Base-by-base conservation (phyloP, 2,888 invertebrate genomes). In the Drosophila prolongata region DNA sequence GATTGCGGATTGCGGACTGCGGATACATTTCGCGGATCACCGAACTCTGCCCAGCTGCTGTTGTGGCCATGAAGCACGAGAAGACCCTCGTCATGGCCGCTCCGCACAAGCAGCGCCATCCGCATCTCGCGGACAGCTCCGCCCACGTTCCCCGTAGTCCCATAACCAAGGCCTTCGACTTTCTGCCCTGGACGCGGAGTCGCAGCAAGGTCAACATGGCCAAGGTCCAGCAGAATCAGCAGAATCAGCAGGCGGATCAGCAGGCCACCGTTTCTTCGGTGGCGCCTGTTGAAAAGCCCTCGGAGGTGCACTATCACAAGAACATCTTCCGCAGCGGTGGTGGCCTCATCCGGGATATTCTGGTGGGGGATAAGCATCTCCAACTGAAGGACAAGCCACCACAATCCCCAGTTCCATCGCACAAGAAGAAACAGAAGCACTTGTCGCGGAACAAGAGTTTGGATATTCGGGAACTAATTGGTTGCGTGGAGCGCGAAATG, bases 81-180 rank as follows among this genome's bases (percentile, higher is more conserved):
- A 90, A 89, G 74, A 78, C 77, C 37, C 59, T 71, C 49, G 58
- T 66, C 58, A 70, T 82, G 84, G 75, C 79, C 56, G 46, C 62
- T 58, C 61, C 73, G 38, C 60, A 60, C 35, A 78, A 80, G 43
- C 76, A 77, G 30, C 71, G 77, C 8, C 71, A 47, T 62, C 19
- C 70, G 16, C 42, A 78, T 13, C 59, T 57, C 14, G 9, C 71
- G 35, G 79, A 80, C 37, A 37, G 72, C n/a, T 14, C 73, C 55
- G 44, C 58, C 58, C 46, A 52, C 65, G 54, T 76, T 14, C 77
- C 90, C 11, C 89, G 90, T 27, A 91, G 91, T 69, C 91, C 92
- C 60, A 91, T 92, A 8, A 91, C 90, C 58, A 92, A 91, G 76
- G 92, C 92, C 42, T 91, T 92, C 59, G 92, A 92, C 57, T 92